Evolutionary conservation across 1,140 invertebrate species (phyloP), one percentile per base, ranked within the genome.

Genomic region (Daktulosphaira vitifoliae): DNA sequence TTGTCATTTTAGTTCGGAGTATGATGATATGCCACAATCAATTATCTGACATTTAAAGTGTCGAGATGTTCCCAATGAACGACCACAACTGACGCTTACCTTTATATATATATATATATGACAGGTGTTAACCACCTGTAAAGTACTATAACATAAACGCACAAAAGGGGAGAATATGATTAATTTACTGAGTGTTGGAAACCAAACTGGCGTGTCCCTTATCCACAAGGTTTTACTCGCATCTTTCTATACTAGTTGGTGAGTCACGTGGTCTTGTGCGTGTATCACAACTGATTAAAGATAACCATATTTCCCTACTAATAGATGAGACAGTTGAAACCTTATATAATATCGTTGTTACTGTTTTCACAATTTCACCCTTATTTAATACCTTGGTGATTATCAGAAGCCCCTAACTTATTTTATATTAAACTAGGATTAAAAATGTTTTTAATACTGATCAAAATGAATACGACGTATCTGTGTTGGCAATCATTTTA

Each of bases 121-220:
- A 44, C 53, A 42, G 42, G 53, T 42, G 53, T 15, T 25, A 33
- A 22, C 53, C 53, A 56, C 53, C 53, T 56, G 53, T 56, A 56
- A 56, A 39, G 22, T 22, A 20, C 0, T 2, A 33, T 11, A 33
- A 33, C 29, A 33, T 6, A 33, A 33, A 33, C 11, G 11, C 29
- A 6, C 29, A 11, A 33, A 33, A 33, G 33, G 29, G 13, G 52
- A 54, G 52, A 7, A 53, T 5, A 33, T 44, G 39, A 59, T 59
- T 59, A 59, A 59, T 59, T 59, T 42, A 59, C 54, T 22, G 39
- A 22, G 16, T n/a, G 54, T 44, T 29, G n/a, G 52, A 54, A 29
- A 54, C 37, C 52, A 54, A 33, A 7, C 52, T 54, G 37, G 38
- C 52, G 52, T 48, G 46, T 48, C 46, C 46, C 6, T 20, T 11